Percentiles rank a stretch among this genome's conserved stretches.
Conservation (phyloP, 2,797 vertebrate species). For the Ambastaia sidthimunki region DNA sequence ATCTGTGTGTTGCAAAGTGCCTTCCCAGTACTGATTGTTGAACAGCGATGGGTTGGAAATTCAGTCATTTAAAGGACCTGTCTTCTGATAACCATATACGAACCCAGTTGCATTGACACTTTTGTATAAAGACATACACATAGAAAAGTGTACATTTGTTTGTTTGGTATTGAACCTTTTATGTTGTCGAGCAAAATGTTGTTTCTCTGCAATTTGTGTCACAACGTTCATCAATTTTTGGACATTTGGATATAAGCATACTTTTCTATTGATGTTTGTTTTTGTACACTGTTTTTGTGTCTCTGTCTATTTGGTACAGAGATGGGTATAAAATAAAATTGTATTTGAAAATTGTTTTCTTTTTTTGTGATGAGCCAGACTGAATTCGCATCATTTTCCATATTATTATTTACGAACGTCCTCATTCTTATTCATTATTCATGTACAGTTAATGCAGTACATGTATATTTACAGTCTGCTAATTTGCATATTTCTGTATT, state of each 20-base stretch:
- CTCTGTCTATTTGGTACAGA: constrained; percentile 79
- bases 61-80: constrained; percentile 63
- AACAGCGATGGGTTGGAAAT: constrained; percentile 79
- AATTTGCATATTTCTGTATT: no score
- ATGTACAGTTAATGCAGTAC: no score
- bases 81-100: constrained; percentile 72
- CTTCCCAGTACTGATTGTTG: constrained; percentile 85
- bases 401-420: no score
- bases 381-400: no score
- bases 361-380: background rate
- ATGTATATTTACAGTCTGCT: no score
- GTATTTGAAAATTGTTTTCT: constrained; percentile 70
- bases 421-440: no score
- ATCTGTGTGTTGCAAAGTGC: constrained; percentile 86
- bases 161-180: constrained; percentile 80
- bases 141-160: constrained; percentile 77
- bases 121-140: constrained; percentile 79
- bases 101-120: constrained; percentile 79
- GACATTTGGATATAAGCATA: constrained; percentile 84
- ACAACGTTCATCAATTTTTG: constrained; percentile 72
- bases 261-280: constrained; percentile 87
- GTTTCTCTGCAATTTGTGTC: constrained; percentile 60
- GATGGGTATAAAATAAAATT: constrained; percentile 79
- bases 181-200: constrained; percentile 64
- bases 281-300: constrained; percentile 85